Evolutionary conservation across 2,113 vertebrate species (phyloP), one percentile per base, ranked within the genome.

Genomic region (Alethe diademata): DNA sequence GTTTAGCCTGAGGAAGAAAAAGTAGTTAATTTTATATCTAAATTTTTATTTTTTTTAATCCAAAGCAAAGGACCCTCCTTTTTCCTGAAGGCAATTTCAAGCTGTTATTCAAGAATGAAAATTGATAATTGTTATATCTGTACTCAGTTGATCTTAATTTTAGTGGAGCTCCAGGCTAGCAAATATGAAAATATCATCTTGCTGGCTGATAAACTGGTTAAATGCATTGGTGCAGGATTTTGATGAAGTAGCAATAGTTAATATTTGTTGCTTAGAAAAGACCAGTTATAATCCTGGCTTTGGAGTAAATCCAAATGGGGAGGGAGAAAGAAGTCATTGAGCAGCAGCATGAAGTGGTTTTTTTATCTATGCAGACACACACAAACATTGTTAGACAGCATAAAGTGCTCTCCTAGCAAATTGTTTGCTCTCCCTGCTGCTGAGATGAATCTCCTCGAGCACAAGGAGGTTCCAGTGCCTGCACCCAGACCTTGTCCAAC

Each of bases 71-170:
- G 93, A 97, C 38, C 97, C 96, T 94, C 97, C 98, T 98, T 97
- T 96, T 78, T 97, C 97, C 98, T 92, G 94, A 96, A 97, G 98
- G 97, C 97, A 95, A 93, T 56, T 78, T 90, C 92, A 96, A 94
- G 96, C 89, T 98, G 96, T 97, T 98, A 97, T 97, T 92, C 97
- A 96, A 97, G 97, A 98, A 97, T 97, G 98, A 98, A 97, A 98
- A 98, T 82, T 97, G 98, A 96, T 98, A 97, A 95, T 97, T 97
- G 96, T 96, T 98, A 97, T 96, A 96, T 95, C 88, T 93, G 91
- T 95, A 94, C 93, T 95, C 54, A 72, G 97, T 95, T 95, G 96
- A 95, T 97, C 92, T 97, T 98, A 97, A 91, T 96, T 98, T 97
- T 97, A 93, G 93, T 91, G 96, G 92, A 93, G 96, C 97, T 97